Evolutionary conservation across 2,113 vertebrate species (phyloP).

Genomic region (Acanthisitta chloris): DNA sequence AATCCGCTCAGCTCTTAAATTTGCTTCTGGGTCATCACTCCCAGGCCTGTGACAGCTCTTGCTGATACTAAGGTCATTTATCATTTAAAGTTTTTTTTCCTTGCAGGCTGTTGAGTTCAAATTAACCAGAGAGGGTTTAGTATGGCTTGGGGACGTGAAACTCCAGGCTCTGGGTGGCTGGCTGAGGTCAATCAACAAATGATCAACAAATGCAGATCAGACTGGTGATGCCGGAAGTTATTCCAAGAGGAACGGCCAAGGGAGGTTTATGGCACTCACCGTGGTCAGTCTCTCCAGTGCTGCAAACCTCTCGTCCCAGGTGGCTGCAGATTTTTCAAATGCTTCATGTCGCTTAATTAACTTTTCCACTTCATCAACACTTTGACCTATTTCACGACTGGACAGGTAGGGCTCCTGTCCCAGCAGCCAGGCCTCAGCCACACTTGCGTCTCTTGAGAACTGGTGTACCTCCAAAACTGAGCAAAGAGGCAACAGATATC

Average conservation of each 20-base stretch:
- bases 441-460: slow-evolving; percentile 93
- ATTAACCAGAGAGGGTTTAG: background rate
- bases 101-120: background rate
- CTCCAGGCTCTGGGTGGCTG: background rate
- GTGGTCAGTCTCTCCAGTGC: slow-evolving; percentile 93
- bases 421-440: slow-evolving; percentile 95
- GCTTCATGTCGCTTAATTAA: slow-evolving; percentile 95
- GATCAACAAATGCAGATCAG: fast-evolving
- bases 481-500: background rate
- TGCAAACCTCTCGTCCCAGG: slow-evolving; percentile 95
- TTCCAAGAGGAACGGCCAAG: background rate
- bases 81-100: background rate
- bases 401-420: slow-evolving; percentile 95
- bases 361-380: slow-evolving; percentile 95
- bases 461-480: slow-evolving; percentile 97
- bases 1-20: background rate
- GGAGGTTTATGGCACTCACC: slow-evolving; percentile 64
- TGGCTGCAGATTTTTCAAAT: slow-evolving; percentile 95
- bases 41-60: background rate
- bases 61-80: background rate
- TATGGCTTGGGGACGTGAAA: background rate
- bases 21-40: background rate
- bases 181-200: background rate
- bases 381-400: slow-evolving; percentile 89
- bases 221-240: background rate